Evolutionary conservation across 2,797 vertebrate species (phyloP).

Genomic region (Tadarida brasiliensis): DNA sequence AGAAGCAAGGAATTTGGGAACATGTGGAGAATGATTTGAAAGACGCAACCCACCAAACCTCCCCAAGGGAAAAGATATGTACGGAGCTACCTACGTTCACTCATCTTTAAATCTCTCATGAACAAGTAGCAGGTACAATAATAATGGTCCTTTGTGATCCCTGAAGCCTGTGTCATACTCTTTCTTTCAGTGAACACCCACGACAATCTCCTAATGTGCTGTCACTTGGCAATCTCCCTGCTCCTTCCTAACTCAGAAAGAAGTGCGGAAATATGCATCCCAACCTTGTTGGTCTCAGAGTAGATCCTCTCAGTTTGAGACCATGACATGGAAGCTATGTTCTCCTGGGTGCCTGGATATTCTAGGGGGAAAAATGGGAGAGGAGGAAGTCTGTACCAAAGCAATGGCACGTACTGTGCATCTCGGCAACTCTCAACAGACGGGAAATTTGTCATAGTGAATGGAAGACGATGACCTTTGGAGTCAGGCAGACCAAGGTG

Average conservation of each 20-base stretch:
- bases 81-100: neutral
- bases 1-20: neutral
- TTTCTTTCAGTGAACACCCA: neutral
- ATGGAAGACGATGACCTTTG: neutral
- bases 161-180: neutral
- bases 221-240: neutral
- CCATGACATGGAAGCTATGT: neutral
- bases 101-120: neutral
- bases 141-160: neutral
- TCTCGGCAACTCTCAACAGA: neutral
- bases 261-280: neutral
- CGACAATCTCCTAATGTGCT: neutral
- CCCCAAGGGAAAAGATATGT: neutral
- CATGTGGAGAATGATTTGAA: neutral
- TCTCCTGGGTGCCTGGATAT: neutral
- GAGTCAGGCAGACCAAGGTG: neutral
- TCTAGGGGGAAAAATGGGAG: neutral
- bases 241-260: neutral
- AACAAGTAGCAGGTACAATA: neutral
- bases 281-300: neutral
- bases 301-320: neutral
- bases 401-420: neutral
- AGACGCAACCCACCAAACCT: neutral
- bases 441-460: neutral
- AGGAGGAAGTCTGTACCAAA: neutral